phyloP scores from a whole-genome alignment of 2,797 vertebrate genomes.

The Enteromius treurensis region DNA sequence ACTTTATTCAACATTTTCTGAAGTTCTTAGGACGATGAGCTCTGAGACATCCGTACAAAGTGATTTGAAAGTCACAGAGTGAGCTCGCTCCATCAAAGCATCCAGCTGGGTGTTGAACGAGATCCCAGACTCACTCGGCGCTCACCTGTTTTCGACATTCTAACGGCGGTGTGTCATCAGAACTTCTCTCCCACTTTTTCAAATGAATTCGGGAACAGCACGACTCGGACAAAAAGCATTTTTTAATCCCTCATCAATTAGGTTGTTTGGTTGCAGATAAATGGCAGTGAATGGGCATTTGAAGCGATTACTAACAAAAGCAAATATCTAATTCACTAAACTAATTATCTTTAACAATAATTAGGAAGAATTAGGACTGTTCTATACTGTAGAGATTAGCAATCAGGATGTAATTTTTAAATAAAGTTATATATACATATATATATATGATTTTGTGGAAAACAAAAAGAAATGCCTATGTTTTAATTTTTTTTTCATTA shows the following conservation, averaged over 20 bases:
- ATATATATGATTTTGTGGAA: too few species aligned
- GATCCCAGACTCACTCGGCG: slow-evolving; percentile 72
- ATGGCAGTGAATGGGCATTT: slow-evolving; percentile 38
- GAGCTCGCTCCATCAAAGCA: slow-evolving; percentile 56
- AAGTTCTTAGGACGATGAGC: slow-evolving; percentile 34
- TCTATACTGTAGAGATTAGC: slow-evolving; percentile 8
- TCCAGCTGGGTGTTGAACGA: slow-evolving; percentile 74
- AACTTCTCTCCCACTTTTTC: slow-evolving; percentile 55
- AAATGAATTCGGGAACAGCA: slow-evolving; percentile 54
- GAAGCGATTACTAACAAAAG: slow-evolving; percentile 44
- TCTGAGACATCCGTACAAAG: slow-evolving; percentile 43
- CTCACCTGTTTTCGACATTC: slow-evolving; percentile 64
- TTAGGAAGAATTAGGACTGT: slow-evolving; percentile 37
- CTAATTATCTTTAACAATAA: slow-evolving; percentile 48
- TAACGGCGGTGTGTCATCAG: slow-evolving; percentile 61
- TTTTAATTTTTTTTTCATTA: too few species aligned
- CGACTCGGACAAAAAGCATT: slow-evolving; percentile 51
- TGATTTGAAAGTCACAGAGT: slow-evolving; percentile 69
- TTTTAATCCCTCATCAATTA: slow-evolving; percentile 55
- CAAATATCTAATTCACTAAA: slow-evolving; percentile 50
- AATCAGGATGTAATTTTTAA: not conserved
- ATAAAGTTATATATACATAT: too few species aligned
- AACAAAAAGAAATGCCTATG: too few species aligned
- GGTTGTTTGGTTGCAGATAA: slow-evolving; percentile 52
- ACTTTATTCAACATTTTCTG: slow-evolving; percentile 8